Evolutionary conservation across 2,797 vertebrate species (phyloP), one percentile per base, ranked within the genome.

Genomic region (Chrysocyon brachyurus): DNA sequence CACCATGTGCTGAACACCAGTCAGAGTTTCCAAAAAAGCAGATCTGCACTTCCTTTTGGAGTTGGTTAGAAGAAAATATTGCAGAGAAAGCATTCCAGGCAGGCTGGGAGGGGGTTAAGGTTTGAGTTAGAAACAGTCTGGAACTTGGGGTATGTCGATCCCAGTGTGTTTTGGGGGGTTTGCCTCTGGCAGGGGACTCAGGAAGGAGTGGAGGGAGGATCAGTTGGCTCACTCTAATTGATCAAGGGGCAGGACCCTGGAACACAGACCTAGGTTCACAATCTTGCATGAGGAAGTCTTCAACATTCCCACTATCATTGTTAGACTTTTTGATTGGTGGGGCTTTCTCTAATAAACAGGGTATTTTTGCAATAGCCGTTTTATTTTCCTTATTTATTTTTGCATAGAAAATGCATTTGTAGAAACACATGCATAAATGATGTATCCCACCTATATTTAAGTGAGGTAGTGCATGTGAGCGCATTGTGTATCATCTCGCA

Each of bases 1-100:
- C 57, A 75, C 49, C 36, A 31, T 66, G 87, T 88, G 82, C 85
- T 22, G 59, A 68, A 93, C 68, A 70, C 11, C 72, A 49, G 56
- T 52, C 72, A 40, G 46, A 57, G 40, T 92, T 90, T 95, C 94
- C 81, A 86, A n/a, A 92, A 92, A 92, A 87, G 52, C 61, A 68
- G 77, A 16, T 59, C 72, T 73, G 66, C 1, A 36, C 87, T 87
- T 90, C 79, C 49, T 95, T 96, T 94, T 85, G 56, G 83, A 89
- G n/a, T 56, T 68, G 46, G 26, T 82, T 82, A 52, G 79, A 91
- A 93, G 90, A 61, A 90, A 81, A 94, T 57, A 31, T 28, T 81
- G 31, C 11, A 12, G 70, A 31, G 26, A 75, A 93, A 54, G 40
- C 28, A 0, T 78, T 70, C 59, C 66, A 57, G 90, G 31, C 8